Base-by-base conservation (phyloP, 2,113 vertebrate genomes). In the Strix uralensis region DNA sequence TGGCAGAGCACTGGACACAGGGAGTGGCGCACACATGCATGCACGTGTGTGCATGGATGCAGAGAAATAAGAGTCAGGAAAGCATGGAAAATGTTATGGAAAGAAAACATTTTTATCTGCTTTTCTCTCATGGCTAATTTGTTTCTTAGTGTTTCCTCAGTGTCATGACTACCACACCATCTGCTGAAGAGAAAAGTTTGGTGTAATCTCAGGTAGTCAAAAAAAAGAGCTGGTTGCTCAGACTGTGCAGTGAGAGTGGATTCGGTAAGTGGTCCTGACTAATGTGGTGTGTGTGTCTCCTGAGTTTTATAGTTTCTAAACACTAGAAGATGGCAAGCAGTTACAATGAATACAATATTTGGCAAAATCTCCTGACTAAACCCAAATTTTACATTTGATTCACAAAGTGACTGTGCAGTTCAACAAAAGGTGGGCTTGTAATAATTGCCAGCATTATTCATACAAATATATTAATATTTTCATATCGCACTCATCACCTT, bases 161-260 rank as follows among this genome's bases (percentile, higher is more conserved):
- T 27, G 61, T 47, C 66, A 1, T 16, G 73, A 81, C 63, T 84
- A 71, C 30, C 13, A 3, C 15, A 63, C 58, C 67, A 57, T 55
- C 86, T 91, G 90, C 79, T 90, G 27, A 86, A 71, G 51, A 82
- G 69, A 30, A 79, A 79, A 58, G 74, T 52, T 85, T 88, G 34
- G 55, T 92, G 73, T 29, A 25, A 74, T 34, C 66, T 29, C 55
- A 85, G 80, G 88, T 66, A 94, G 81, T 36, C 25, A 86, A 75
- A 91, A 85, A 85, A 89, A 71, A 15, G 42, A 96, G 86, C 40
- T 85, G 66, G 44, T 77, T 73, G 44, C 67, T 93, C 74, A 82
- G 70, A 55, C 36, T 13, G 18, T 32, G 55, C n/a, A 52, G 79
- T 19, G 46, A 58, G 51, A 92, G 61, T 0, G 4, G 52, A 91